Conservation (phyloP, 2,888 invertebrate genomes). For the Amphipoea oculea region DNA sequence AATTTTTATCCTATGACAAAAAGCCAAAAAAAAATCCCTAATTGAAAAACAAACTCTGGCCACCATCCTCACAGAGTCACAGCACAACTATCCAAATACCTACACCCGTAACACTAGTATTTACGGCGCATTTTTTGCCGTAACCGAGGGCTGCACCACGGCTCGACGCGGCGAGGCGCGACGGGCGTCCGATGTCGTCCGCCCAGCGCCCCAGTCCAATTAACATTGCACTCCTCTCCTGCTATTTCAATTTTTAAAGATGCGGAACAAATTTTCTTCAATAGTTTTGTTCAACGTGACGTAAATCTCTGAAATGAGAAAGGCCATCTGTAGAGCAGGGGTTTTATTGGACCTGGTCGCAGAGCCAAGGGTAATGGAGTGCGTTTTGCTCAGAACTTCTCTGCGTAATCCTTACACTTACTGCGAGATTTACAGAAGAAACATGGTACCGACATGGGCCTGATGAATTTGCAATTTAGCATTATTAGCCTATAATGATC, state of each 20-base stretch:
- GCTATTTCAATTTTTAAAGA: constrained; percentile 46
- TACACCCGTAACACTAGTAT: too few species aligned
- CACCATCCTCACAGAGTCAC: constrained; percentile 31
- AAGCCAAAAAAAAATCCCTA: neutral
- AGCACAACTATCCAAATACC: constrained; percentile 9
- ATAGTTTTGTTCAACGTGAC: neutral
- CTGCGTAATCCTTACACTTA: neutral
- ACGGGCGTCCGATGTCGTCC: constrained; percentile 52
- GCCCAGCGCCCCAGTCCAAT: constrained; percentile 58
- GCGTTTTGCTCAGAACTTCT: neutral
- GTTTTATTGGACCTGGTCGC: neutral
- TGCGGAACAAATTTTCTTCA: constrained; percentile 20
- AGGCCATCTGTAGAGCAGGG: neutral
- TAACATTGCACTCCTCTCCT: constrained; percentile 46
- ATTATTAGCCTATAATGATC: too few species aligned
- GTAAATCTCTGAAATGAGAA: neutral
- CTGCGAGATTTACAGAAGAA: too few species aligned
- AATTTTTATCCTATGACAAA: neutral
- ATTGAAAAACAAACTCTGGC: neutral
- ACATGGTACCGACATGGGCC: neutral
- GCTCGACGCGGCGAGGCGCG: constrained; percentile 30
- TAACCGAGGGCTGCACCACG: constrained; percentile 37
- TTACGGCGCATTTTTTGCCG: constrained; percentile 17
- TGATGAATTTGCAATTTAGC: neutral
- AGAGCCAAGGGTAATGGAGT: neutral